phyloP scores from a whole-genome alignment of 2,797 vertebrate species.

The Sus cebifrons region DNA sequence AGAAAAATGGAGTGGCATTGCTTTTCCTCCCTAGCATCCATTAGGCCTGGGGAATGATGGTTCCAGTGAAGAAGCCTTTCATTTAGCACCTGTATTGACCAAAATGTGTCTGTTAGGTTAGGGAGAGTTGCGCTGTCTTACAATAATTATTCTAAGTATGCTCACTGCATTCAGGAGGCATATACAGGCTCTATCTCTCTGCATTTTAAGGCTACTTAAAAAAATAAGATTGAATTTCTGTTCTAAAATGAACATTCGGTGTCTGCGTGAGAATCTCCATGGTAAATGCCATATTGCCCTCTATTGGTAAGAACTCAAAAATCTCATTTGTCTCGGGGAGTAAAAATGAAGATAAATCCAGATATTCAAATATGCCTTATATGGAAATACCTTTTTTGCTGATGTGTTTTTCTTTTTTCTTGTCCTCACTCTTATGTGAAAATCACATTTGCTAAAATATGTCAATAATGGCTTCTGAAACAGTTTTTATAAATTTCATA shows the following conservation, averaged over 20 bases:
- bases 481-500: slow-evolving; percentile 12
- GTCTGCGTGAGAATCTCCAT: slow-evolving; percentile 37
- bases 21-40: background rate
- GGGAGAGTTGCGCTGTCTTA: background rate
- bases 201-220: slow-evolving; percentile 41
- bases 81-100: background rate
- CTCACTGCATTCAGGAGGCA: background rate
- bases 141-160: background rate
- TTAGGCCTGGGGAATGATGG: background rate
- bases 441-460: background rate
- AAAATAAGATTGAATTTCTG: slow-evolving; percentile 50
- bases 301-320: slow-evolving; percentile 80
- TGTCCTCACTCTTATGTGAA: background rate
- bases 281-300: slow-evolving; percentile 81
- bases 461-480: background rate
- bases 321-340: background rate
- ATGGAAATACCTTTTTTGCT: background rate
- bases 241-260: slow-evolving; percentile 14
- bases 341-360: slow-evolving; percentile 29
- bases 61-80: background rate
- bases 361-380: background rate
- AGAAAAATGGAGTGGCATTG: background rate
- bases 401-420: slow-evolving; percentile 23
- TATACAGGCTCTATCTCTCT: background rate
- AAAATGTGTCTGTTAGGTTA: background rate